Percentiles rank a stretch among this genome's conserved stretches.
Conservation (phyloP, 2,797 vertebrate genomes). For the Oreochromis mossambicus region DNA sequence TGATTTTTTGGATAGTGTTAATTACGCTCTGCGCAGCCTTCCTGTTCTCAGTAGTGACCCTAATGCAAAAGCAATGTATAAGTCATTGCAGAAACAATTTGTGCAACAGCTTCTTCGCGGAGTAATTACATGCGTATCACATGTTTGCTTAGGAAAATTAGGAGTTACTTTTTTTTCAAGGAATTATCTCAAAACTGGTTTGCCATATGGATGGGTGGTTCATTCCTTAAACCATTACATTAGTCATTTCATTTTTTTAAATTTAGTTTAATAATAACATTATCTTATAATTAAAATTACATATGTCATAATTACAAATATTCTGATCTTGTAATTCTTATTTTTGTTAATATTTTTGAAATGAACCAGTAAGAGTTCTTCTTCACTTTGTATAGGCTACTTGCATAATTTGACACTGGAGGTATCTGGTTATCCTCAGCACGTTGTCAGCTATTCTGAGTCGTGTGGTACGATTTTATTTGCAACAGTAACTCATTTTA, state of each 20-base stretch:
- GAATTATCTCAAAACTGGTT: background rate
- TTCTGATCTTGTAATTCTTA: background rate
- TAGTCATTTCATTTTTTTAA: background rate
- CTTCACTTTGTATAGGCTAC: background rate
- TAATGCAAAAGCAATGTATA: background rate
- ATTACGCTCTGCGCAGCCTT: fast-evolving
- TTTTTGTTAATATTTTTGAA: background rate
- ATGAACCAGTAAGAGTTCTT: background rate
- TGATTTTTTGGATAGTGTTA: background rate
- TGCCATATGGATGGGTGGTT: background rate
- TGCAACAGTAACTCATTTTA: background rate
- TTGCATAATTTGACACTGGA: background rate
- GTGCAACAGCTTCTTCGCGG: background rate
- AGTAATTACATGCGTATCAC: background rate
- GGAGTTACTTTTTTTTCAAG: background rate
- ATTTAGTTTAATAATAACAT: background rate
- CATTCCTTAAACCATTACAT: background rate
- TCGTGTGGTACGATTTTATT: background rate
- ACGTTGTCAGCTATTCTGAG: background rate
- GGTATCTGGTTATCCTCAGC: background rate
- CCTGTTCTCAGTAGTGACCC: background rate
- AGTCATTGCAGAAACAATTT: background rate
- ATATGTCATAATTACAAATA: background rate
- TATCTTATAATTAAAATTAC: background rate
- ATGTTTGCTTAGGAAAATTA: background rate